Base-by-base conservation (phyloP, 2,888 invertebrate species). In the Dicyrtoma fusca region DNA sequence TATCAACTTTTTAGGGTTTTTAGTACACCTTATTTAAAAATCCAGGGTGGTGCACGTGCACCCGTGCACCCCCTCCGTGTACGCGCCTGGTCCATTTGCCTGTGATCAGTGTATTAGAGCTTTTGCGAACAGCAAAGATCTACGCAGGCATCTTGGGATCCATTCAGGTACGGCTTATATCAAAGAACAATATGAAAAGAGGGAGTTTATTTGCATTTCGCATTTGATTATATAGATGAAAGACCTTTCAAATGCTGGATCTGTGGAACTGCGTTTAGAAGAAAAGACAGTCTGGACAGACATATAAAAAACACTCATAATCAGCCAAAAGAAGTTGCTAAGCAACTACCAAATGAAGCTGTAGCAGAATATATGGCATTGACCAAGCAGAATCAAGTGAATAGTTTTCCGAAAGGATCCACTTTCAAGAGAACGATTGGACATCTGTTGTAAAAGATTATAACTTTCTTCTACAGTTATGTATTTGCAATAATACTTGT, bases 81-180 rank as follows among this genome's bases (percentile, higher is more conserved):
- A n/a, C n/a, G n/a, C n/a, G n/a, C n/a, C n/a, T n/a, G 86, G 87
- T 51, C 85, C 86, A 1, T 87, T 88, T 83, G 84, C 85, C 78
- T 92, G 92, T 82, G 84, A 86, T 79, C 85, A 87, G 72, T 92
- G 92, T 79, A 84, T 86, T 19, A 89, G 89, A 82, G 84, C 87
- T 21, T 92, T 91, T 84, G 87, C 87, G 76, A 88, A 89, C 81
- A 84, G 86, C 63, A 89, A 90, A 82, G 90, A 91, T 81, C 85
- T 91, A 81, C 85, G 88, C 59, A 84, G 92, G 0, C 92, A 92
- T 81, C 85, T 86, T 53, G 87, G 88, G 64, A 88, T 88, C 57
- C 92, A 92, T 82, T 85, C 87, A 53, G 89, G 91, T 91, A 84
- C 81, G 82, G 5, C 6, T 11, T 23, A 19, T 6, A 3, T 57